These are phyloP conservation scores for Myrmophylax atrothorax DNA, from an alignment of 2,113 vertebrate genomes.

Conservation along the genomic window DNA sequence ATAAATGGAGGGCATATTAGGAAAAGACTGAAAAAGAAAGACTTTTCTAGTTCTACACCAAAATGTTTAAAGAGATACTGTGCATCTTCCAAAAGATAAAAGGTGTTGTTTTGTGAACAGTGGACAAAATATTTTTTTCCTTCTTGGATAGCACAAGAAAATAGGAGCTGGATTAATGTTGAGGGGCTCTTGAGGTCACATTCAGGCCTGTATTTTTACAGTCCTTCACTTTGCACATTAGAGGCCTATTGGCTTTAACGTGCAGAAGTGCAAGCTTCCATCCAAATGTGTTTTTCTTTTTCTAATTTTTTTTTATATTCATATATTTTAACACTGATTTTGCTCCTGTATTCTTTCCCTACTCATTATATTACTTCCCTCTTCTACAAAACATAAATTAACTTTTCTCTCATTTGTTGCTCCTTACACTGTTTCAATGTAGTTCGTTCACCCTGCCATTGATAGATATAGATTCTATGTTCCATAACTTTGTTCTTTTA, in stretches of 20 bases:
- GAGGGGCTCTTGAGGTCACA: neutral
- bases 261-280: neutral
- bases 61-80: neutral
- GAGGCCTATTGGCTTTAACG: neutral
- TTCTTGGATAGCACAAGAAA: neutral
- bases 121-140: neutral
- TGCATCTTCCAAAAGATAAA: neutral
- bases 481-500: neutral
- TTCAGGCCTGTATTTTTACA: neutral
- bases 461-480: accelerated
- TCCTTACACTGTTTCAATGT: neutral
- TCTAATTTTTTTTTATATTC: neutral
- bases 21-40: neutral
- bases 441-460: neutral
- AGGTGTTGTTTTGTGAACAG: neutral
- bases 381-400: neutral
- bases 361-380: neutral
- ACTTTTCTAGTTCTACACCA: neutral
- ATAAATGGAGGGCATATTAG: neutral
- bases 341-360: neutral
- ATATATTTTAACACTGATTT: neutral
- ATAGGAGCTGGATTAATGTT: neutral
- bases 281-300: neutral
- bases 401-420: neutral
- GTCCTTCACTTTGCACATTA: neutral